These are phyloP conservation scores for Phocoena sinus DNA, from an alignment of 2,113 vertebrate genomes.

Conservation along the genomic window DNA sequence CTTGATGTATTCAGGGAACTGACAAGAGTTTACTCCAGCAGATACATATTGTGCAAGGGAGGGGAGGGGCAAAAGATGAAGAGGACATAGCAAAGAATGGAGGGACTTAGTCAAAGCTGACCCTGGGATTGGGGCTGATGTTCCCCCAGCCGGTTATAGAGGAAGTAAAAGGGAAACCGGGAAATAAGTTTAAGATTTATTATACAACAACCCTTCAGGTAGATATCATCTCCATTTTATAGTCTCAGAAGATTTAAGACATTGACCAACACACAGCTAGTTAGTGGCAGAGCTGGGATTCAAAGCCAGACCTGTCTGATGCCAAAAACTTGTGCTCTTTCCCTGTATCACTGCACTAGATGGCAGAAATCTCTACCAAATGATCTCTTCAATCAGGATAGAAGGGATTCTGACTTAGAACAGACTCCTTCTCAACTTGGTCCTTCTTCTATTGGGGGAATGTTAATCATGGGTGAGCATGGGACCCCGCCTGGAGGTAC, in stretches of 20 bases:
- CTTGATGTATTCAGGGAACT: background rate
- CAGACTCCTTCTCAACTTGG: background rate
- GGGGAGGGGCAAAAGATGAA: background rate
- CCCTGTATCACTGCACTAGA: background rate
- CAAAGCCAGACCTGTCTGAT: background rate
- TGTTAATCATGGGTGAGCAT: background rate
- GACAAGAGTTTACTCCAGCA: background rate
- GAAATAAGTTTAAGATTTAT: background rate
- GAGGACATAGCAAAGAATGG: background rate
- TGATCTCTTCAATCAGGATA: background rate
- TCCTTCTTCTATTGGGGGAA: background rate
- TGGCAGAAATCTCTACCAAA: background rate
- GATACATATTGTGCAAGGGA: background rate
- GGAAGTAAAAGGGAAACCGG: background rate
- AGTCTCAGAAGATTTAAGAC: background rate
- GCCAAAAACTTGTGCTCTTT: background rate
- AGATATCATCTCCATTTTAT: background rate
- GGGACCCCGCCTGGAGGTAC: background rate
- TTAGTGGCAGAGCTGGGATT: background rate
- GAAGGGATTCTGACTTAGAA: conserved; percentile 11
- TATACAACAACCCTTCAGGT: background rate
- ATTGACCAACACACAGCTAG: background rate
- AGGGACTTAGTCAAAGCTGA: background rate
- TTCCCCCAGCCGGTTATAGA: background rate
- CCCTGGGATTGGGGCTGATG: background rate